Conservation (phyloP, 2,888 invertebrate species). For the Dryobota labecula region DNA sequence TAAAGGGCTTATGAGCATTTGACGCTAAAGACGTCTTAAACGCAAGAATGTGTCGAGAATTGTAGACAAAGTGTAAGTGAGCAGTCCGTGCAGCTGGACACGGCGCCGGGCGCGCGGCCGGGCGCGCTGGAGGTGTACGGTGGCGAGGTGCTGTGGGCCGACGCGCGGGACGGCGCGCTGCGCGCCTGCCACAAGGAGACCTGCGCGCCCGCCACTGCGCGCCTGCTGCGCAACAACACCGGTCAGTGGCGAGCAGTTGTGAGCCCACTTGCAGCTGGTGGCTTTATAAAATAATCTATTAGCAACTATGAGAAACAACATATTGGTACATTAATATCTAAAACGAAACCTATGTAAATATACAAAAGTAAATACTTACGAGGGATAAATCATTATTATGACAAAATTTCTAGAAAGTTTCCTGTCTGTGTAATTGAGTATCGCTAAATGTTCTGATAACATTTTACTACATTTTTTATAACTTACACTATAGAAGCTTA, state of each 20-base stretch:
- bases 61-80: neutral
- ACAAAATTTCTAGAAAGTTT: too few relatives aligned
- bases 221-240: constrained; percentile 2
- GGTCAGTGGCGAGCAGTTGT: neutral
- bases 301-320: too few relatives aligned
- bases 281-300: too few relatives aligned
- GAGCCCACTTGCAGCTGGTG: too few relatives aligned
- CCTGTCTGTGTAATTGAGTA: too few relatives aligned
- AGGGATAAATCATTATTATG: too few relatives aligned
- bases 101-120: constrained; percentile 85
- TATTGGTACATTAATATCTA: too few relatives aligned
- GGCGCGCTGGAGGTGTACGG: constrained; percentile 85
- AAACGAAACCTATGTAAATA: too few relatives aligned
- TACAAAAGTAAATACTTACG: too few relatives aligned
- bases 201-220: neutral
- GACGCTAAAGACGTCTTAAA: neutral
- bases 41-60: neutral
- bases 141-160: neutral
- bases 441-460: too few relatives aligned
- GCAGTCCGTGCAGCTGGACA: constrained; percentile 68
- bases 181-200: neutral
- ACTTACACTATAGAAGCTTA: too few relatives aligned
- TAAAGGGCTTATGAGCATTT: neutral
- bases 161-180: neutral
- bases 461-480: too few relatives aligned